These are phyloP conservation scores for Datnioides undecimradiatus DNA, from an alignment of 2,113 vertebrate genomes.

Conservation along the genomic window DNA sequence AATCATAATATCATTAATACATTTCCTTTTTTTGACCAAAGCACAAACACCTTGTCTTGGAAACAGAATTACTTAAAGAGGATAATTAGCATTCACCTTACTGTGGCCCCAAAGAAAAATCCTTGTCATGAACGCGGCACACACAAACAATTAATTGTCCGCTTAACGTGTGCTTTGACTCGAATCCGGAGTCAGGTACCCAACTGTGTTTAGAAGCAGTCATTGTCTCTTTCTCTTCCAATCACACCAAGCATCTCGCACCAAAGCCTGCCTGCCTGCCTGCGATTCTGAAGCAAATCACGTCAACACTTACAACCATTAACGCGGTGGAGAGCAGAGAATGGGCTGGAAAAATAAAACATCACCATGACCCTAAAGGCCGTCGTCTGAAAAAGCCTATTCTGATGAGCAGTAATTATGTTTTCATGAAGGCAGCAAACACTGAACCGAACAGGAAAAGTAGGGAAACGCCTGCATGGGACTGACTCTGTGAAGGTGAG, in stretches of 20 bases:
- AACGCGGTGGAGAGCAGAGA: slow-evolving; percentile 33
- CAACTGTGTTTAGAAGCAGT: slow-evolving; percentile 58
- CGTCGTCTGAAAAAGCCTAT: slow-evolving; percentile 46
- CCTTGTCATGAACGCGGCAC: slow-evolving; percentile 26
- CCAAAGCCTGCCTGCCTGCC: slow-evolving; percentile 23
- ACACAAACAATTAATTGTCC: slow-evolving; percentile 57
- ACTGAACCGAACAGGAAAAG: slow-evolving; percentile 6
- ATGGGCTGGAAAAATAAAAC: slow-evolving; percentile 33
- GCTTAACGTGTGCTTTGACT: slow-evolving; percentile 51
- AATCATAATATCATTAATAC: background rate
- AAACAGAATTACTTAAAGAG: slow-evolving; percentile 13
- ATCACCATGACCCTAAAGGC: slow-evolving; percentile 56
- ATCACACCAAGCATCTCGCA: slow-evolving; percentile 42
- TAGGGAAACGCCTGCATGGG: slow-evolving; percentile 30
- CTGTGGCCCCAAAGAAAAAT: slow-evolving; percentile 29
- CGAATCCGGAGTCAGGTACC: slow-evolving; percentile 58
- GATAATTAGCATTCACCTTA: slow-evolving; percentile 63
- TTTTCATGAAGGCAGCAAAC: slow-evolving; percentile 54
- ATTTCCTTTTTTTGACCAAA: background rate
- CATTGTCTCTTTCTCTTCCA: slow-evolving; percentile 50
- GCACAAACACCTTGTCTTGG: background rate
- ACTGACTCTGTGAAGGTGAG: slow-evolving; percentile 39
- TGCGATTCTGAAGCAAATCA: slow-evolving; percentile 64
- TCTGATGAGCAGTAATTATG: slow-evolving; percentile 64
- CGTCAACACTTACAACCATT: slow-evolving; percentile 57